Evolutionary conservation across 2,113 vertebrate genomes (phyloP).

Genomic region (Nannospalax galili): DNA sequence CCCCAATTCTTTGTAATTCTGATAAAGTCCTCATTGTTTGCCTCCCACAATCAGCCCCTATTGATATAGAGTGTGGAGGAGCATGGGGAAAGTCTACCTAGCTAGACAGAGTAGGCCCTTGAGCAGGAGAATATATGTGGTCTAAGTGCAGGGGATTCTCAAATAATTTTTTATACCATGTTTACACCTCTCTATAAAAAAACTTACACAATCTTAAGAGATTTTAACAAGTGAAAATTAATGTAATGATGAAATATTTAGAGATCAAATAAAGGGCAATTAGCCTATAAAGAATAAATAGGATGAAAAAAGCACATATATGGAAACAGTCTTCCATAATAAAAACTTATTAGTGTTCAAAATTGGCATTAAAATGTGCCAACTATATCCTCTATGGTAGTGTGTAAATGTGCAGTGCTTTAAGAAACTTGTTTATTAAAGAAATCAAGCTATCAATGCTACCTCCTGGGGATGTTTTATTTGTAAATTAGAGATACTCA

Average conservation of each 20-base stretch:
- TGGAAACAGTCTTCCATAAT: not conserved
- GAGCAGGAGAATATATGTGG: no score
- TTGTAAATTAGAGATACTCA: constrained; percentile 40
- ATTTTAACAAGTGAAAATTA: not conserved
- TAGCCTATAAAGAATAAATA: not conserved
- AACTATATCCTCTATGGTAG: not conserved
- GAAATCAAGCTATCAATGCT: constrained; percentile 39
- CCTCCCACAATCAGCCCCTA: not conserved
- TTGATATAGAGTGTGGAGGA: not conserved
- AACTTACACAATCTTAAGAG: not conserved
- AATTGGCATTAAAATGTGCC: not conserved
- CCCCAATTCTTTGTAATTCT: not conserved
- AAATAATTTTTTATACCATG: not conserved
- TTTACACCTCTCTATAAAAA: not conserved
- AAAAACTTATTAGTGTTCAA: constrained; percentile 65
- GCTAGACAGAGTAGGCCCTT: no score
- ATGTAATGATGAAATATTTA: not conserved
- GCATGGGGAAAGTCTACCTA: no score
- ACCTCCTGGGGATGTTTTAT: constrained; percentile 49
- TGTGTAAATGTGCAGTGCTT: not conserved
- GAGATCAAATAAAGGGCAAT: not conserved
- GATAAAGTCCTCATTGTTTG: not conserved
- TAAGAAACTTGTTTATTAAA: constrained; percentile 49
- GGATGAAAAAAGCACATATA: not conserved
- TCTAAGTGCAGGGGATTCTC: no score